Evolutionary conservation across 2,113 vertebrate species (phyloP).

Genomic region (Artemisiospiza belli): DNA sequence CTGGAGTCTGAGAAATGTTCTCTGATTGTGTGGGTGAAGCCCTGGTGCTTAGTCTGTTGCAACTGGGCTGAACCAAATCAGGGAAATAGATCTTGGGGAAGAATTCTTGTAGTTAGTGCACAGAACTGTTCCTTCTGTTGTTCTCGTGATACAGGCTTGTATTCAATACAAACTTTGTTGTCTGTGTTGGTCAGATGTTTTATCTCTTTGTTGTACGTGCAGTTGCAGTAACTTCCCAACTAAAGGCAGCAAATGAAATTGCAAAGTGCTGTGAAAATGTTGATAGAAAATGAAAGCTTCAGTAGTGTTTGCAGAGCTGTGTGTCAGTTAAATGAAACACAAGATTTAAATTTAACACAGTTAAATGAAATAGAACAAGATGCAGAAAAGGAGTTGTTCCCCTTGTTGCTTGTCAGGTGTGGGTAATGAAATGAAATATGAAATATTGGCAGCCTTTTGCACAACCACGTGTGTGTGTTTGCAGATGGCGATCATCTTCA

Average conservation of each 20-base stretch:
- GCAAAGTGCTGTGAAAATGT: background rate
- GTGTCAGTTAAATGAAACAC: background rate
- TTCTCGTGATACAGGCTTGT: background rate
- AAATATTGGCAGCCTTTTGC: background rate
- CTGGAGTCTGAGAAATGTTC: background rate
- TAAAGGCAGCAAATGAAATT: background rate
- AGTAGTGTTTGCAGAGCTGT: background rate
- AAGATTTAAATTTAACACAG: background rate
- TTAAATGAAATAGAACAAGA: background rate
- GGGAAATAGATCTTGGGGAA: background rate
- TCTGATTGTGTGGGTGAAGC: background rate
- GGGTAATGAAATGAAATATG: background rate
- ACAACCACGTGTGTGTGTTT: background rate
- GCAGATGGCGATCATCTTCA: slow-evolving; percentile 99
- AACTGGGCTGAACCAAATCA: background rate
- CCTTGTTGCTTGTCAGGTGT: background rate
- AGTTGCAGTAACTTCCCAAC: background rate
- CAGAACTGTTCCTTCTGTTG: background rate
- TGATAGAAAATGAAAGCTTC: background rate
- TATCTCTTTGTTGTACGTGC: background rate
- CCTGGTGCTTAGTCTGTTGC: background rate
- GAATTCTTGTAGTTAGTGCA: background rate
- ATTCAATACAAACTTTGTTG: background rate
- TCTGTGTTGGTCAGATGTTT: background rate
- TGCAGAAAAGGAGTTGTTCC: background rate